Evolutionary conservation across 2,113 vertebrate genomes (phyloP), one percentile per base, ranked within the genome.

Genomic region (Abramis brama): DNA sequence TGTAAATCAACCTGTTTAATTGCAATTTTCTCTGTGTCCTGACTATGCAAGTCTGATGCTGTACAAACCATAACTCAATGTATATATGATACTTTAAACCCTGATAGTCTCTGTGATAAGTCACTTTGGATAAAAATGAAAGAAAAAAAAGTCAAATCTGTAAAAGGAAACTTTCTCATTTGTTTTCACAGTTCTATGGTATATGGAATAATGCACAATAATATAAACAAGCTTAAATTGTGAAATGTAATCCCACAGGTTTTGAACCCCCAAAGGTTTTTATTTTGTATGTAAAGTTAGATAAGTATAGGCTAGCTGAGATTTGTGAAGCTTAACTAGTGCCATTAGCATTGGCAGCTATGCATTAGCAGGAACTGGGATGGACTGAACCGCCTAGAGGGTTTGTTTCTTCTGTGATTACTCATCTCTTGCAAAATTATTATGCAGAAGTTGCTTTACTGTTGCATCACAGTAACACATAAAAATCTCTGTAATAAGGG

Each of bases 391-490:
- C 19, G 74, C 17, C 21, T 21, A 15, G 52, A 47, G 73, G 19
- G 50, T 55, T 47, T 25, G 60, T 81, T 64, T 30, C 30, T 19
- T 52, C 47, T 62, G 43, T 68, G 43, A 88, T 86, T 39, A 87
- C 23, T 8, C 85, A 73, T 83, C 66, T 87, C 85, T 74, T 86
- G 7, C 39, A 43, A 6, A 43, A 43, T 43, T 43, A 43, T 43
- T 45, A 71, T 77, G 27, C 64, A 82, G 19, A 71, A 57, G 78
- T 91, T 91, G 86, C 90, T 60, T 1, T 33, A 39, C 19, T 30
- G 76, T 91, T 91, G 88, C 90, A 89, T 91, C 88, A 91, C 45
- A 11, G 25, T 36, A 12, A 33, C 17, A 80, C 76, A 71, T 71
- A 50, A 76, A 78, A 66, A 75, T 1, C 36, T 25, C 52, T 36